Percentiles rank a stretch among this genome's conserved stretches.
Conservation (phyloP, 1,140 invertebrate genomes). For the Monomorium pharaonis region DNA sequence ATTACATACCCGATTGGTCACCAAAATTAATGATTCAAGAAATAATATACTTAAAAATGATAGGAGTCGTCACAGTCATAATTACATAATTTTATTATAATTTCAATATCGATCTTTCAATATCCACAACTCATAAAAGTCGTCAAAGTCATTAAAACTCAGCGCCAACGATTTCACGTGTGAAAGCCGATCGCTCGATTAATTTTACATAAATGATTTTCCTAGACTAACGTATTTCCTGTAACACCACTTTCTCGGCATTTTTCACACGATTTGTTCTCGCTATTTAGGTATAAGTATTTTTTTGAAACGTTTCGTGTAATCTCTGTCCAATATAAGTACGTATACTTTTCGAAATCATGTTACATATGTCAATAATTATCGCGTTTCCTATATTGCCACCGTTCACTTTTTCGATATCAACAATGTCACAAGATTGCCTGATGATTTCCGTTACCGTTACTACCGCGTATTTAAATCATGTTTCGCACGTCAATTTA, state of each 20-base stretch:
- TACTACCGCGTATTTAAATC: not conserved
- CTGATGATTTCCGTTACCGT: not conserved
- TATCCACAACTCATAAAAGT: not conserved
- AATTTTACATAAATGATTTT: constrained; percentile 40
- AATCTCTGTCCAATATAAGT: no score
- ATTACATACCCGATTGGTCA: not conserved
- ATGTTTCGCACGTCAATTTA: not conserved
- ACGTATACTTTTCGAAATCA: not conserved
- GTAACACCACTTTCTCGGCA: constrained; percentile 47
- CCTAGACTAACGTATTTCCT: constrained; percentile 24
- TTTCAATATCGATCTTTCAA: no score
- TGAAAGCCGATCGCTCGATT: constrained; percentile 1
- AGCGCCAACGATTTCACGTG: not conserved
- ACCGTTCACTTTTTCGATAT: not conserved
- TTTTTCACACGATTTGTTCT: constrained; percentile 20
- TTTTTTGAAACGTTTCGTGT: not conserved
- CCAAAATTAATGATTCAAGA: not conserved
- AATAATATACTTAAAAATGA: not conserved
- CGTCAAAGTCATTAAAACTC: no score
- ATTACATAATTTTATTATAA: not conserved
- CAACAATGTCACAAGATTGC: not conserved
- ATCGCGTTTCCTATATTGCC: not conserved
- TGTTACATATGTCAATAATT: not conserved
- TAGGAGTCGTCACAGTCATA: not conserved
- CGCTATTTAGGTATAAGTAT: not conserved